Evolutionary conservation across 2,113 vertebrate genomes (phyloP).

Genomic region (Prionailurus bengalensis): DNA sequence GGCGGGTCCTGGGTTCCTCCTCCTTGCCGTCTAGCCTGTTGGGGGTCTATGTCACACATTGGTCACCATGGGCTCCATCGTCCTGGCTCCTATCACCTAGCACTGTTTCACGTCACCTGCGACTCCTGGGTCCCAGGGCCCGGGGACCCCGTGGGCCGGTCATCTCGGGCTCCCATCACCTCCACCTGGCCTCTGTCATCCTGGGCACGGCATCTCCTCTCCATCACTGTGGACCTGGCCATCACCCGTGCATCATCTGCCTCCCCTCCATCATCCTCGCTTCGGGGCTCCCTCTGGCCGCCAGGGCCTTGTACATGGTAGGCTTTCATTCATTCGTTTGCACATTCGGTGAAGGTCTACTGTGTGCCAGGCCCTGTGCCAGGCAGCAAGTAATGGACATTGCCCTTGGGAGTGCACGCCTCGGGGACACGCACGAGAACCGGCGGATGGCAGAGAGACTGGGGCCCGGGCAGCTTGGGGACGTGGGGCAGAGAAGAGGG

Average conservation of each 20-base stretch:
- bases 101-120: neutral
- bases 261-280: constrained; percentile 53
- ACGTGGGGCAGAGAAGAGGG: neutral
- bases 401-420: constrained; percentile 52
- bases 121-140: neutral
- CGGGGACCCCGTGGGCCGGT: neutral
- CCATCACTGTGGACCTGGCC: constrained; percentile 30
- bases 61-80: neutral
- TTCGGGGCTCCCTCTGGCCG: constrained; percentile 69
- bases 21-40: fast-evolving
- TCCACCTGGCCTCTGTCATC: constrained; percentile 38
- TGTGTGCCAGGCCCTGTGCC: constrained; percentile 81
- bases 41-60: neutral
- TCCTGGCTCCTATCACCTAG: neutral
- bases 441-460: constrained; percentile 12
- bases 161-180: neutral
- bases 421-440: neutral
- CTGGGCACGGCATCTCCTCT: constrained; percentile 57
- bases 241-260: neutral
- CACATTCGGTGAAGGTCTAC: constrained; percentile 79
- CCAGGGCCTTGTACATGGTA: constrained; percentile 83
- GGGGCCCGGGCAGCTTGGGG: neutral
- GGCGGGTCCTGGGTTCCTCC: neutral
- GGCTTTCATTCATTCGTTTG: constrained; percentile 82
- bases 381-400: constrained; percentile 65